Evolutionary conservation across 2,797 vertebrate species (phyloP).

Genomic region (Molossus molossus): DNA sequence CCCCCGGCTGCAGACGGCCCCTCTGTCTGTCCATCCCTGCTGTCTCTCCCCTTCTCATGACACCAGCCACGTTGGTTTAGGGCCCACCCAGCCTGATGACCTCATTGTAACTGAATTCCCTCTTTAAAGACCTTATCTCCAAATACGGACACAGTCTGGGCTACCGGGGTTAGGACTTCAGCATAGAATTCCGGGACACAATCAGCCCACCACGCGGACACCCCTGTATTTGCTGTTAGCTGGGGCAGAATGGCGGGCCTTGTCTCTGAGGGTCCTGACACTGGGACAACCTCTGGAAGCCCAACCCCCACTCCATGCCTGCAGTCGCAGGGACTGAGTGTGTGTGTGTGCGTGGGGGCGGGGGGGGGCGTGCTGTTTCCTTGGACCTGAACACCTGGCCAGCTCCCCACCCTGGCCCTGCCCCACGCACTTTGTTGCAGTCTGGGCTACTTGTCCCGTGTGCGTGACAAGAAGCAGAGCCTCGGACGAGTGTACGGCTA

Average conservation of each 20-base stretch:
- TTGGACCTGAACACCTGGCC: neutral
- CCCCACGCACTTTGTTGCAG: slow-evolving; percentile 52
- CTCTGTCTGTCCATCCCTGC: too few relatives aligned
- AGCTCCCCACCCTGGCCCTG: fast-evolving
- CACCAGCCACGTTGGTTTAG: fast-evolving
- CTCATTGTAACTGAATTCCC: neutral
- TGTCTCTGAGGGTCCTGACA: neutral
- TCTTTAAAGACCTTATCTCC: neutral
- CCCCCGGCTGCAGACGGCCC: too few relatives aligned
- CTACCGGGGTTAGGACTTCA: neutral
- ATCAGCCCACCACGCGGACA: fast-evolving
- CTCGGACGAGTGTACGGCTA: slow-evolving; percentile 90
- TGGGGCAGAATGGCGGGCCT: neutral
- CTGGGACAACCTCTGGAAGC: neutral
- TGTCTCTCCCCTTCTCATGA: neutral
- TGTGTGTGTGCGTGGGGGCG: fast-evolving
- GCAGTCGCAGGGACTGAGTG: too few relatives aligned
- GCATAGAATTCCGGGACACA: fast-evolving
- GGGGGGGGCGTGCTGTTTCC: neutral
- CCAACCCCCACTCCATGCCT: fast-evolving
- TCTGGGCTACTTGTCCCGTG: slow-evolving; percentile 56
- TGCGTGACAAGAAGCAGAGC: slow-evolving; percentile 65
- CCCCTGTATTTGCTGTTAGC: too few relatives aligned
- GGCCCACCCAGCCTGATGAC: neutral
- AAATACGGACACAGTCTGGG: neutral